A percentile compares a stretch with the other conserved stretches of the same genome.
Conservation (phyloP, 2,888 invertebrate species). For the Teleiodes luculella region DNA sequence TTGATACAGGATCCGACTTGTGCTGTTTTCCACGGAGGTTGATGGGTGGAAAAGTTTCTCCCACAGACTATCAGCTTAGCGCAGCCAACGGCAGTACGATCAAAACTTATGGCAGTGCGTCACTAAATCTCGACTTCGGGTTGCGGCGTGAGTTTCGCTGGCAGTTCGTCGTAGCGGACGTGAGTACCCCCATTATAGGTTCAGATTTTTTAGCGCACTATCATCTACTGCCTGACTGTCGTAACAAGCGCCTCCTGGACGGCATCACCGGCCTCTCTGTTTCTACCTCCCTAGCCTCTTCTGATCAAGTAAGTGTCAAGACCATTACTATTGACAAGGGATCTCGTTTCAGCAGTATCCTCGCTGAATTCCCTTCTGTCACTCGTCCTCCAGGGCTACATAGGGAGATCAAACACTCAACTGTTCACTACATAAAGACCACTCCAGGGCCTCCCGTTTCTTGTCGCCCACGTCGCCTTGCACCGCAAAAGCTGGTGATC, state of each 20-base stretch:
- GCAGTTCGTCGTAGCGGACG: slow-evolving; percentile 21
- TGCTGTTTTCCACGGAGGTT: slow-evolving; percentile 16
- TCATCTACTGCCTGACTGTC: slow-evolving; percentile 20
- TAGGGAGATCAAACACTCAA: slow-evolving; percentile 17
- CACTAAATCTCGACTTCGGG: slow-evolving; percentile 15
- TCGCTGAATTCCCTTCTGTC: slow-evolving; percentile 13
- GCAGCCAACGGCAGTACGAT: slow-evolving; percentile 22
- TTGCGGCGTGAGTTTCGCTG: slow-evolving; percentile 15
- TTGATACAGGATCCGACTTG: slow-evolving; percentile 23
- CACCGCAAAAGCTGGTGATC: slow-evolving; percentile 24
- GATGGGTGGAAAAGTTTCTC: not conserved
- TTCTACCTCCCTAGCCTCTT: not conserved
- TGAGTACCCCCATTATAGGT: slow-evolving; percentile 19
- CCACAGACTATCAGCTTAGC: slow-evolving; percentile 15
- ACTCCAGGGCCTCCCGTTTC: slow-evolving; percentile 23
- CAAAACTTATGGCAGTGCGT: slow-evolving; percentile 18
- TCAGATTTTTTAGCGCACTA: slow-evolving; percentile 19
- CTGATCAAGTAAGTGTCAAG: slow-evolving; percentile 11
- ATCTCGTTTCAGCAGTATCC: not conserved
- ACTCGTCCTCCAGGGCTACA: slow-evolving; percentile 6
- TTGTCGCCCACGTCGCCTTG: slow-evolving; percentile 27
- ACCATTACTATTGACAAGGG: not conserved
- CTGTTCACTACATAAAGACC: slow-evolving; percentile 22
- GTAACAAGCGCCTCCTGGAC: slow-evolving; percentile 8
- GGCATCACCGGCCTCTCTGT: slow-evolving; percentile 14